Base-by-base conservation (phyloP, 2,797 vertebrate genomes). In the Emydoidea blandingii region DNA sequence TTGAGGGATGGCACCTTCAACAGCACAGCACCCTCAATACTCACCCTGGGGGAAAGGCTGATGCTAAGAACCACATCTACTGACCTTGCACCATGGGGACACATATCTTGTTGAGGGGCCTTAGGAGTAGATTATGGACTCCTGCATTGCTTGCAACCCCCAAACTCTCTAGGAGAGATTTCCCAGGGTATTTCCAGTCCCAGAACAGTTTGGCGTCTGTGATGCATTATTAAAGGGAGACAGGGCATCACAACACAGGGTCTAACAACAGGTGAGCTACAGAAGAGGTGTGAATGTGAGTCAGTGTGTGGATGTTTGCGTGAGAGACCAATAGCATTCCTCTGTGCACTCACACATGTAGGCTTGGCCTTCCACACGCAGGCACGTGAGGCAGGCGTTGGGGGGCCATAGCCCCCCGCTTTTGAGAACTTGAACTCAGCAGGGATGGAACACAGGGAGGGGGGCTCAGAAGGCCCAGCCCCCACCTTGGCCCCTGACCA, bases 221-320 rank as follows among this genome's bases (percentile, higher is more conserved):
- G 34, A 14, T 2, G 89, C 93, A 53, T 94, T 50, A 88, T 92
- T 94, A 93, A 92, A 96, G 94, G 10, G 37, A 94, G 90, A 89
- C 90, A 94, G 95, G 82, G 90, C 54, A 95, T 93, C 79, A 85
- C 92, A 68, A 93, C 91, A 94, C 90, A 1, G 3, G 62, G 84
- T 95, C 95, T 96, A 96, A 96, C 96, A 96, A 91, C 95, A 27
- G 25, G 19, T 37, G 65, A 68, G 44, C 41, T 47, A 44, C 41
- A 94, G 95, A 87, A 90, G 93, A 89, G 37, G 93, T 93, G 91
- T 68, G 90, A 95, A 89, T 96, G 72, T 76, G 96, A 97, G 91
- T 97, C 97, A 96, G 94, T 93, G 94, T 95, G 95, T 94, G 95
- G 65, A 79, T 88, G 96, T 87, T 87, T 86, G 92, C 0, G 10